Percentiles rank a stretch among this genome's conserved stretches.
phyloP scores from a whole-genome alignment of 2,113 vertebrate genomes.

The Stegastes partitus region DNA sequence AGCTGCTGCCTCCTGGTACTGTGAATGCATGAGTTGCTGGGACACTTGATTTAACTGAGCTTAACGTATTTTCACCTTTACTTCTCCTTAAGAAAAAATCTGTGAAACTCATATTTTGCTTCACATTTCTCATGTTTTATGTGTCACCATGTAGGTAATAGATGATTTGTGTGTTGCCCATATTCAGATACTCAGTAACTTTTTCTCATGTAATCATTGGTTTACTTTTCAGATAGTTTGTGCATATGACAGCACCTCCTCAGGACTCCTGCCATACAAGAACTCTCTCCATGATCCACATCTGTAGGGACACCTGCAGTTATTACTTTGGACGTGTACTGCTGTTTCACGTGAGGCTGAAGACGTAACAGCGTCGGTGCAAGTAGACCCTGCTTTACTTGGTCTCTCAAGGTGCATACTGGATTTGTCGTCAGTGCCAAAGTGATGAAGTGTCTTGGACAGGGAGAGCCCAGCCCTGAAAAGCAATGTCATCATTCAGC shows the following conservation, averaged over 20 bases:
- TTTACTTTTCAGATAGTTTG: conserved; percentile 56
- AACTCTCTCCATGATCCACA: conserved; percentile 42
- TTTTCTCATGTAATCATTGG: not conserved
- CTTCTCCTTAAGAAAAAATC: not conserved
- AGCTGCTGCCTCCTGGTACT: not conserved
- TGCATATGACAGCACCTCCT: conserved; percentile 35
- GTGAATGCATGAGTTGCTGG: not conserved
- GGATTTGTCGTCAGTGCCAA: conserved; percentile 61
- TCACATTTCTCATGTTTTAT: not conserved
- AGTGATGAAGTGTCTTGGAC: conserved; percentile 73
- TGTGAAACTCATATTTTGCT: not conserved
- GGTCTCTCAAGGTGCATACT: conserved; percentile 16
- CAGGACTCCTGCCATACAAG: conserved; percentile 23
- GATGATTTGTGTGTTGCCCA: not conserved
- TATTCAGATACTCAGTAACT: not conserved
- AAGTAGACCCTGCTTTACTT: conserved; percentile 20
- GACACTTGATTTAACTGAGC: not conserved
- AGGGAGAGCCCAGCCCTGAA: conserved; percentile 71
- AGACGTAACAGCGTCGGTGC: conserved; percentile 40
- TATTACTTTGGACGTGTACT: conserved; percentile 25
- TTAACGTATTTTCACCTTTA: not conserved
- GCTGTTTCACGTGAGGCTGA: conserved; percentile 47
- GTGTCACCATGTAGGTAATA: not conserved
- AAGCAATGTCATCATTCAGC: conserved; percentile 68
- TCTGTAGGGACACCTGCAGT: conserved; percentile 23